Evolutionary conservation across 1,140 invertebrate genomes (phyloP).

Genomic region (Chironomus striatipennis): DNA sequence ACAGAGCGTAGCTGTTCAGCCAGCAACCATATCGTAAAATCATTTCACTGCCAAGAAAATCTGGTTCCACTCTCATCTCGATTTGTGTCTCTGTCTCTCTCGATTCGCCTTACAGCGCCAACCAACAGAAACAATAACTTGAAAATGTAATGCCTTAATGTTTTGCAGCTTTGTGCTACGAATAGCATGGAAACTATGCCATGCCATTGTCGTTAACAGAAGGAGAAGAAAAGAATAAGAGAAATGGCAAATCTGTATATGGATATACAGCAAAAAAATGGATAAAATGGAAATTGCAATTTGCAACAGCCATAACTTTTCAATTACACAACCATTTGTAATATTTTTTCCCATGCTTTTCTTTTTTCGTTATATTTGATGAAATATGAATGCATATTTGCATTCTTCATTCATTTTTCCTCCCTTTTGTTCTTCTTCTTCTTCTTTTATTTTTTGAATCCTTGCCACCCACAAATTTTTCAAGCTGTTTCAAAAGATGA

Average conservation of each 20-base stretch:
- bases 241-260: neutral
- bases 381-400: neutral
- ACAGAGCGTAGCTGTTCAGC: neutral
- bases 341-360: neutral
- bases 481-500: too few relatives aligned
- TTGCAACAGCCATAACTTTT: constrained; percentile 12
- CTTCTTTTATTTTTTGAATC: too few relatives aligned
- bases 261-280: neutral
- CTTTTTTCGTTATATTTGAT: neutral
- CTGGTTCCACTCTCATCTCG: neutral
- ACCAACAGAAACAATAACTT: neutral
- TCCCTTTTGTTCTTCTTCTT: too few relatives aligned
- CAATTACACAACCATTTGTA: constrained; percentile 13
- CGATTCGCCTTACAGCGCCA: neutral
- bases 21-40: neutral
- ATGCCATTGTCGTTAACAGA: neutral
- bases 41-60: constrained; percentile 8
- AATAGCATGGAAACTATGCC: neutral
- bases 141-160: neutral
- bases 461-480: neutral
- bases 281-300: constrained; percentile 9
- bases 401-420: neutral
- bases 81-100: neutral
- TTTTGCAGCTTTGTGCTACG: neutral
- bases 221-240: neutral